Percentiles rank a stretch among this genome's conserved stretches.
These are phyloP conservation scores for Scrobipalpa costella DNA, from an alignment of 2,888 invertebrate species.

Conservation along the genomic window DNA sequence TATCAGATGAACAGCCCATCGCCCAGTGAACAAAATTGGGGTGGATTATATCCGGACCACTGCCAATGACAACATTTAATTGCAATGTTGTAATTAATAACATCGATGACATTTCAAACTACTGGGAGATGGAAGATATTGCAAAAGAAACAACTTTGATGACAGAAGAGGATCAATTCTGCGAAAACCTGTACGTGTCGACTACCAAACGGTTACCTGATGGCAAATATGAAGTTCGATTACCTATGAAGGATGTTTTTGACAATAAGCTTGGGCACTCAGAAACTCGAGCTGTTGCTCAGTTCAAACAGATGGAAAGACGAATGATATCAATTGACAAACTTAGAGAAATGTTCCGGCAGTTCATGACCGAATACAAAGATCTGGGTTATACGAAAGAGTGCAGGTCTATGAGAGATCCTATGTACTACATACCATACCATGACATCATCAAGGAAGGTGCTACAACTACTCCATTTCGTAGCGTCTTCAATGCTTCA, in stretches of 20 bases:
- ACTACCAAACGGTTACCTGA: slow-evolving; percentile 17
- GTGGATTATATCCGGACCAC: slow-evolving; percentile 35
- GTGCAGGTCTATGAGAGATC: too few species aligned
- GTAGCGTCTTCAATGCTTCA: slow-evolving; percentile 35
- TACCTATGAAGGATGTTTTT: slow-evolving; percentile 29
- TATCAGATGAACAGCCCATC: slow-evolving; percentile 3
- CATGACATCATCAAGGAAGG: neutral
- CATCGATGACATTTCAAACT: slow-evolving; percentile 23
- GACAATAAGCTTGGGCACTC: slow-evolving; percentile 27
- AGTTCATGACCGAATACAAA: too few species aligned
- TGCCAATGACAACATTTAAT: slow-evolving; percentile 25
- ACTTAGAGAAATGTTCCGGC: too few species aligned
- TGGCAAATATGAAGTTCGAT: slow-evolving; percentile 16
- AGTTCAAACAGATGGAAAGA: slow-evolving; percentile 23
- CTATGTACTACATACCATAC: neutral
- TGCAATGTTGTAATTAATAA: slow-evolving; percentile 29
- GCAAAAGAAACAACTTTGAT: neutral
- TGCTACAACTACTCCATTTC: slow-evolving; percentile 28
- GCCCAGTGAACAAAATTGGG: slow-evolving; percentile 36
- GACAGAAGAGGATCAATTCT: slow-evolving; percentile 22
- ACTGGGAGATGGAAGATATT: slow-evolving; percentile 31
- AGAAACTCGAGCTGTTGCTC: slow-evolving; percentile 23
- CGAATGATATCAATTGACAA: too few species aligned
- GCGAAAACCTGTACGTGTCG: slow-evolving; percentile 20
- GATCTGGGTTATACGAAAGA: too few species aligned